phyloP scores from a whole-genome alignment of 2,797 vertebrate genomes.

The Rallus crepitans region DNA sequence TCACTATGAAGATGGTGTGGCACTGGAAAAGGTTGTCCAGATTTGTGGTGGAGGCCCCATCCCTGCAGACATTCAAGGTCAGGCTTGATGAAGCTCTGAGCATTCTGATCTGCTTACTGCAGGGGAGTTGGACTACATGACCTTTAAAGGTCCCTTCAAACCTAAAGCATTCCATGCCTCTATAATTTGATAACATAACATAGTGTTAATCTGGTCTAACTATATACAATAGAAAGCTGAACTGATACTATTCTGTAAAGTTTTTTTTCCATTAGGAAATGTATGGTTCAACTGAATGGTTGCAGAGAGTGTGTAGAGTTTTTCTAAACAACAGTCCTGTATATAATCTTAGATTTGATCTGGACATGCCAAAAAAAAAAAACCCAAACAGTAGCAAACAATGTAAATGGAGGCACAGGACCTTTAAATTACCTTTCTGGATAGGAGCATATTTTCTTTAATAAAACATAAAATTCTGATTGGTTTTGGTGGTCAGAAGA shows the following conservation, averaged over 20 bases:
- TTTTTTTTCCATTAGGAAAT: not conserved
- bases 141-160: too few relatives aligned
- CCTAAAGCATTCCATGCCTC: too few relatives aligned
- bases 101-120: too few relatives aligned
- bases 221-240: not conserved
- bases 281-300: not conserved
- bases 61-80: too few relatives aligned
- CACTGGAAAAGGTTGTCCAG: too few relatives aligned
- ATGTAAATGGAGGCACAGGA: not conserved
- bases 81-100: too few relatives aligned
- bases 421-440: not conserved
- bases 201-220: not conserved
- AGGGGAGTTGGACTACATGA: too few relatives aligned
- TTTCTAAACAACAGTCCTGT: not conserved
- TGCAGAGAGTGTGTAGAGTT: accelerated
- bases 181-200: too few relatives aligned
- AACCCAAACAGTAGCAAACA: not conserved
- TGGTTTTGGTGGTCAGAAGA: conserved; percentile 10
- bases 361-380: not conserved
- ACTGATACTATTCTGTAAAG: not conserved
- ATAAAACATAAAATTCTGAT: not conserved
- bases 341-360: not conserved
- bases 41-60: too few relatives aligned
- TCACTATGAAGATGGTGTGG: too few relatives aligned
- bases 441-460: not conserved